These are phyloP conservation scores for Kobus ellipsiprymnus DNA, from an alignment of 2,113 vertebrate species.

Conservation along the genomic window DNA sequence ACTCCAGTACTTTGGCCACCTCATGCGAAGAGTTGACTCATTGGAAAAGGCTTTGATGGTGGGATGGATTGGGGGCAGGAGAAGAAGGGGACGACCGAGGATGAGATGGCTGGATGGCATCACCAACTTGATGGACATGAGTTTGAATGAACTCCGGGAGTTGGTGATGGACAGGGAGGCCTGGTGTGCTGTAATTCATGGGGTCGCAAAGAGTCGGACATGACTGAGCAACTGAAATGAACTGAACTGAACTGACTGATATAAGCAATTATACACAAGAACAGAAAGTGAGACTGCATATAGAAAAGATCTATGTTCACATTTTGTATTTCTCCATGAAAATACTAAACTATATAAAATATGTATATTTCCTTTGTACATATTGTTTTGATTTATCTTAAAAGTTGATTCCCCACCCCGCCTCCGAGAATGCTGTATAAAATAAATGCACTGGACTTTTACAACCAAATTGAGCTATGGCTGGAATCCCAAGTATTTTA, in stretches of 20 bases:
- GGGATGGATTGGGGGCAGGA: too few species aligned
- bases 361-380: neutral
- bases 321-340: neutral
- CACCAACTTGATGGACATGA: too few species aligned
- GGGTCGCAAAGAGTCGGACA: accelerated
- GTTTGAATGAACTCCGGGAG: too few species aligned
- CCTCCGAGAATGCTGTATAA: neutral
- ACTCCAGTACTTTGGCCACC: too few species aligned
- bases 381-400: conserved; percentile 17
- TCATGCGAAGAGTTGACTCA: too few species aligned
- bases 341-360: neutral
- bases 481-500: neutral
- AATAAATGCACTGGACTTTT: neutral
- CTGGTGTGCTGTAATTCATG: too few species aligned
- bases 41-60: too few species aligned
- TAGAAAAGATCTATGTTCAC: neutral
- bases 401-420: neutral
- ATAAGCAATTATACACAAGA: neutral
- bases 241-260: too few species aligned
- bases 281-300: neutral
- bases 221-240: too few species aligned
- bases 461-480: neutral
- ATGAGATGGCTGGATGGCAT: too few species aligned
- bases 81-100: too few species aligned
- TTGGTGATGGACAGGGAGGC: too few species aligned